Evolutionary conservation across 2,797 vertebrate genomes (phyloP).

Genomic region (Eulemur albifrons): DNA sequence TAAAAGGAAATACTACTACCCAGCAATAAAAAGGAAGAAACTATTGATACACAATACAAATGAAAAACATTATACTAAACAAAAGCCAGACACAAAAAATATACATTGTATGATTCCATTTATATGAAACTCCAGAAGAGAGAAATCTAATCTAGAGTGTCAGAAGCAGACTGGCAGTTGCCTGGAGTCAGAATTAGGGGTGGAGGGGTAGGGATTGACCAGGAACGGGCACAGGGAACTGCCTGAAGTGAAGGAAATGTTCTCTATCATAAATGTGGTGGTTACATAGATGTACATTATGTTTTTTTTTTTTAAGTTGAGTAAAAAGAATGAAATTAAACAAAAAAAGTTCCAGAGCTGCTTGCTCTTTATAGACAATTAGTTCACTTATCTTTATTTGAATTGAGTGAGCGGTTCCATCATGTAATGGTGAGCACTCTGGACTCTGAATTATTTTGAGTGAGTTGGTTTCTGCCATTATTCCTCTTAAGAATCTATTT

Average conservation of each 20-base stretch:
- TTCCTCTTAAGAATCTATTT: slow-evolving; percentile 5
- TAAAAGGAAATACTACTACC: background rate
- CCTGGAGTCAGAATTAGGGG: background rate
- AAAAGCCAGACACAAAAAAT: background rate
- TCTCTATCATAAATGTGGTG: background rate
- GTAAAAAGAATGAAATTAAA: background rate
- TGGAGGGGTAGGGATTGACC: background rate
- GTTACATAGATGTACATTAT: background rate
- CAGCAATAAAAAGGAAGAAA: background rate
- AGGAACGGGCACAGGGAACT: background rate
- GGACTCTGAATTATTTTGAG: background rate
- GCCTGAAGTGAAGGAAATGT: background rate
- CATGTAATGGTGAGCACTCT: too few species aligned
- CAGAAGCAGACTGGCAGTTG: background rate
- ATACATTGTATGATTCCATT: background rate
- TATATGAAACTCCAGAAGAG: background rate
- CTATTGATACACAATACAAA: background rate
- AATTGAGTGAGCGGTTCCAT: background rate
- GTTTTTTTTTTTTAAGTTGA: slow-evolving; percentile 23
- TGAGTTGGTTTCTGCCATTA: background rate
- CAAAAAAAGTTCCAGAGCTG: background rate
- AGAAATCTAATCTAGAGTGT: background rate
- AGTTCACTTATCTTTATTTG: background rate
- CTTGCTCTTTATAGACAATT: background rate
- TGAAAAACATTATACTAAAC: background rate